phyloP scores from a whole-genome alignment of 1,140 invertebrate genomes.

The Periplaneta americana region DNA sequence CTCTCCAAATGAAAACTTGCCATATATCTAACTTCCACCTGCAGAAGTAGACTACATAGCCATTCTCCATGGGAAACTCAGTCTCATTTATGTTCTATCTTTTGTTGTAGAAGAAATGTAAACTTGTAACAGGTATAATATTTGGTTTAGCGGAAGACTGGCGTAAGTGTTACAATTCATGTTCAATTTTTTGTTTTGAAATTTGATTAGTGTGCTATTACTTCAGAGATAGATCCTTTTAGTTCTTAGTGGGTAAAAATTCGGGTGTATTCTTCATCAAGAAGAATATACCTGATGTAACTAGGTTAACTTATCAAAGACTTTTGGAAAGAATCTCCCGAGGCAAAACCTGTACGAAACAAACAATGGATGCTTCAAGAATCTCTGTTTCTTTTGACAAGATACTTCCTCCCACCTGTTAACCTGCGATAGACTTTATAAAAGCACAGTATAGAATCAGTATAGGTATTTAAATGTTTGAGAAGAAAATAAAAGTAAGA shows the following conservation, averaged over 20 bases:
- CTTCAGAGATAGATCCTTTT: not conserved
- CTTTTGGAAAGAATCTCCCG: not conserved
- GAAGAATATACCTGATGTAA: not conserved
- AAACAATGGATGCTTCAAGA: not conserved
- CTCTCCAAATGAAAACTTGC: too few relatives aligned
- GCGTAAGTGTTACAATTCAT: not conserved
- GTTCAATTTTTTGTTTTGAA: not conserved
- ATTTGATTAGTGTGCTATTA: not conserved
- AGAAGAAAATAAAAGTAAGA: not conserved
- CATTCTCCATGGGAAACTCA: not conserved
- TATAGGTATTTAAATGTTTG: not conserved
- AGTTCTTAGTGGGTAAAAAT: not conserved
- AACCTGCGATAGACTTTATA: not conserved
- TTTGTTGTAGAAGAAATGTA: not conserved
- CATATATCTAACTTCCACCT: too few relatives aligned
- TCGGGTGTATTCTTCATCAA: not conserved
- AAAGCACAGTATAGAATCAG: not conserved
- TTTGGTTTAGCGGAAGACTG: not conserved
- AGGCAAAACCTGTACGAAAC: not conserved
- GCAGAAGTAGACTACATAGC: not conserved
- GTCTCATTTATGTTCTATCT: not conserved
- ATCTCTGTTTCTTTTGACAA: not conserved
- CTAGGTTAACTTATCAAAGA: not conserved
- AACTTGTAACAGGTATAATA: not conserved
- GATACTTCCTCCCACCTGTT: not conserved